phyloP scores from a whole-genome alignment of 2,113 vertebrate species.

The Symphodus melops region DNA sequence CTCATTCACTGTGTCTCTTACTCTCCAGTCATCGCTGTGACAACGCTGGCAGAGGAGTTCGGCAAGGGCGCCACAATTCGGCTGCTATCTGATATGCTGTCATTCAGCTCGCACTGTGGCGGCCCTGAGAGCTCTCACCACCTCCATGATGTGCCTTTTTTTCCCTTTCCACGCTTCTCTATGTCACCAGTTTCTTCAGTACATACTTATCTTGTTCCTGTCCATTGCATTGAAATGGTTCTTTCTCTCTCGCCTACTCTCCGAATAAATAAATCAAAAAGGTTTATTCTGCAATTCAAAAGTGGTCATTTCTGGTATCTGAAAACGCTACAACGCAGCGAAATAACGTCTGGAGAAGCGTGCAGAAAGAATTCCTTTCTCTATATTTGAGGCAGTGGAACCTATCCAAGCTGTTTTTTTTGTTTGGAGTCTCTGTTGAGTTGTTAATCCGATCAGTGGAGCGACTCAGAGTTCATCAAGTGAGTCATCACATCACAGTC shows the following conservation, averaged over 20 bases:
- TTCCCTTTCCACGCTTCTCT: conserved; percentile 15
- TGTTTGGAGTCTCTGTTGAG: background rate
- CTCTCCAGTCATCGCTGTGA: conserved; percentile 27
- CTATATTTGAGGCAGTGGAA: background rate
- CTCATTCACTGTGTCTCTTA: background rate
- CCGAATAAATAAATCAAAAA: conserved; percentile 51
- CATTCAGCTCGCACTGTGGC: conserved; percentile 44
- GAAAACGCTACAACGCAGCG: conserved; percentile 10
- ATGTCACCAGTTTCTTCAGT: conserved; percentile 21
- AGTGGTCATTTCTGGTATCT: conserved; percentile 43
- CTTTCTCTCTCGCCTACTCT: conserved; percentile 1
- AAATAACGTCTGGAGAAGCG: conserved; percentile 1
- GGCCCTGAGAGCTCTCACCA: conserved; percentile 38
- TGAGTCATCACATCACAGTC: conserved; percentile 12
- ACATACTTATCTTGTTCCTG: conserved; percentile 51
- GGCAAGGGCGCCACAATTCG: conserved; percentile 32
- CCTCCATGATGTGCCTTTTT: conserved; percentile 33
- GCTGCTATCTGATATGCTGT: conserved; percentile 68
- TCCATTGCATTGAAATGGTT: conserved; percentile 19
- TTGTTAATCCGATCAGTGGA: conserved; percentile 22
- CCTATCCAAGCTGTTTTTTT: background rate
- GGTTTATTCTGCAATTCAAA: conserved; percentile 32
- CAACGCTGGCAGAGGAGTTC: conserved; percentile 45
- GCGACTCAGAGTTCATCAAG: conserved; percentile 25
- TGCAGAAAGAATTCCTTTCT: conserved; percentile 1